Evolutionary conservation across 2,113 vertebrate species (phyloP), one percentile per base, ranked within the genome.

Genomic region (Forbesichthys papilliferus): DNA sequence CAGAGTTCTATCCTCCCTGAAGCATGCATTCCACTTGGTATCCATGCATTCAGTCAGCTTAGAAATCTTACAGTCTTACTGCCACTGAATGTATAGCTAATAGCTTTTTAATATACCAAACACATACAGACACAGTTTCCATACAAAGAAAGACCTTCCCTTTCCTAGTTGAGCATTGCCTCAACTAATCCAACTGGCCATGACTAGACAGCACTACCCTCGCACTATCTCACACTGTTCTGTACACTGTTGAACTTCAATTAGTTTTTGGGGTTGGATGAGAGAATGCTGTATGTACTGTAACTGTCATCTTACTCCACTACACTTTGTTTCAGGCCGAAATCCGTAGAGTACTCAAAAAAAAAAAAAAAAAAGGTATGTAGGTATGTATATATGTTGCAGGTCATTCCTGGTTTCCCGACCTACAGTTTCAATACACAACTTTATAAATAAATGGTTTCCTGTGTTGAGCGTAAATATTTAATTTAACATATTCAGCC

Each of bases 111-210:
- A 89, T 89, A 82, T 81, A 42, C 71, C 75, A 48, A 64, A 79
- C 69, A 80, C 74, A 75, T 64, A 60, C 62, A 71, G 58, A 77
- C 56, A 71, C 71, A 73, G 60, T 33, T 53, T 68, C 77, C 66
- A 66, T 61, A 81, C 64, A 65, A 61, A 81, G 64, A 85, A 83
- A 83, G 77, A 63, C 61, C 78, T 76, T 79, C 58, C 66, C 78
- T 59, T 82, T 71, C 68, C 51, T 78, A 67, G 71, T 83, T 79
- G 73, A 88, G 81, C 77, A 72, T 75, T 79, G 70, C 77, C 88
- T 92, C 58, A 77, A 56, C 66, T 91, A 91, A 92, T 92, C 90
- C 84, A 65, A 79, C 90, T 84, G 68, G 77, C 76, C 78, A 81
- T 34, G 80, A 83, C 48, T 58, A 71, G 78, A 86, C 70, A 82